Evolutionary conservation across 2,888 invertebrate species (phyloP), one percentile per base, ranked within the genome.

Genomic region (Stratiomys singularior): DNA sequence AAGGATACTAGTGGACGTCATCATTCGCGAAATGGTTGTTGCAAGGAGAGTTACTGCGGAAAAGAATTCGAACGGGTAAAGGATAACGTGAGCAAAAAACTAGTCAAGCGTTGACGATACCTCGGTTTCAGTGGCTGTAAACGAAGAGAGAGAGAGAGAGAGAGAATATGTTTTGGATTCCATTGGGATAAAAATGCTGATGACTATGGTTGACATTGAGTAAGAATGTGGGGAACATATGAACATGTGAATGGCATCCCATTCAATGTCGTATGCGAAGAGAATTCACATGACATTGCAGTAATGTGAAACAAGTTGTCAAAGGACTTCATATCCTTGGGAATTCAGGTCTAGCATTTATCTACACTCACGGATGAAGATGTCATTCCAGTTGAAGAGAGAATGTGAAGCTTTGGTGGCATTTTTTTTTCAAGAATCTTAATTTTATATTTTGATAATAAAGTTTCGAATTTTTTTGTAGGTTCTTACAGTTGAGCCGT

Each of bases 271-370:
- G 37, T 37, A 37, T 37, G 37, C 9, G 37, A 37, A 37, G 9
- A 37, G 37, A 9, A 37, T 37, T 5, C 37, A 37, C 37, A 37
- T 37, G 37, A 9, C 9, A 37, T 37, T 37, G 9, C n/a, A n/a
- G 13, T 28, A 64, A 64, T n/a, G 28, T 28, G 64, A 28, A 64
- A 28, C 64, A 64, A 64, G 64, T 64, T 18, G 25, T 64, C 64
- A 64, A 52, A 27, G 28, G 28, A 25, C 28, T 37, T 37, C 5
- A 37, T 37, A 9, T 37, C 5, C 9, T 37, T 37, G 37, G 37
- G 37, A 37, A 37, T 37, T 3, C 5, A 9, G 9, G 37, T 5
- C 9, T 37, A 37, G 37, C 3, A 9, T 37, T 5, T 3, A 37
- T 37, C 37, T 37, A 37, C 37, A 52, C 52, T 52, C 52, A 4